A percentile compares a stretch with the other conserved stretches of the same genome.
Conservation (phyloP, 1,140 invertebrate genomes). For the Campoletis sonorensis region DNA sequence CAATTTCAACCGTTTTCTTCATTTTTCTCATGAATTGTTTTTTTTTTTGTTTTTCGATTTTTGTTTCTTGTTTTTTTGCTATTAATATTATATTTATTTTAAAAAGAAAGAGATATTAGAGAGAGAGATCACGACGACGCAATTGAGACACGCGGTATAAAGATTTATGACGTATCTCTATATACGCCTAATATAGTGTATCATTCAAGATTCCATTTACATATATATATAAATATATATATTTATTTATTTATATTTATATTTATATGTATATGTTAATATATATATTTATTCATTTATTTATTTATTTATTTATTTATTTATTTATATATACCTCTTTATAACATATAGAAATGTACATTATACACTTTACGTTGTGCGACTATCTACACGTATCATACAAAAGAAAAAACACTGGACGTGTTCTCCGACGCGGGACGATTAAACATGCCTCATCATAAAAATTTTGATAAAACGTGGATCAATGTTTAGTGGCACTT, state of each 20-base stretch:
- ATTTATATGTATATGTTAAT: no score
- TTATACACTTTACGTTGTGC: constrained; percentile 70
- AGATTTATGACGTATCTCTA: constrained; percentile 41
- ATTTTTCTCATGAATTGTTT: constrained; percentile 40
- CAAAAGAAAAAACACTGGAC: constrained; percentile 62
- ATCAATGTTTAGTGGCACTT: constrained; percentile 12
- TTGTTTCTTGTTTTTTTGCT: no score
- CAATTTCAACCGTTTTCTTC: constrained; percentile 37
- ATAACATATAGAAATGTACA: constrained; percentile 73
- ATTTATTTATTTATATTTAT: no score
- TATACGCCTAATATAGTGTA: constrained; percentile 55
- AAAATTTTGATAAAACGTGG: constrained; percentile 40
- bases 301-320: constrained; percentile 62
- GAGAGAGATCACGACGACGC: constrained; percentile 19
- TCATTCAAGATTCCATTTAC: constrained; percentile 70
- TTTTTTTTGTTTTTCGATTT: constrained; percentile 42
- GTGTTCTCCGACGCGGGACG: constrained; percentile 38
- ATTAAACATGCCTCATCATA: constrained; percentile 41
- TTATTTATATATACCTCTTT: constrained; percentile 68
- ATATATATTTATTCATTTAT: no score
- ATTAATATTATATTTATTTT: constrained; percentile 17
- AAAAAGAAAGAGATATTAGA: constrained; percentile 32
- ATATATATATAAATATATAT: constrained; percentile 36
- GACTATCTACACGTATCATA: constrained; percentile 75
- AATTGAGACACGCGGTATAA: constrained; percentile 56